phyloP scores from a whole-genome alignment of 2,113 vertebrate genomes.

The Brachypodius melanocephalos region DNA sequence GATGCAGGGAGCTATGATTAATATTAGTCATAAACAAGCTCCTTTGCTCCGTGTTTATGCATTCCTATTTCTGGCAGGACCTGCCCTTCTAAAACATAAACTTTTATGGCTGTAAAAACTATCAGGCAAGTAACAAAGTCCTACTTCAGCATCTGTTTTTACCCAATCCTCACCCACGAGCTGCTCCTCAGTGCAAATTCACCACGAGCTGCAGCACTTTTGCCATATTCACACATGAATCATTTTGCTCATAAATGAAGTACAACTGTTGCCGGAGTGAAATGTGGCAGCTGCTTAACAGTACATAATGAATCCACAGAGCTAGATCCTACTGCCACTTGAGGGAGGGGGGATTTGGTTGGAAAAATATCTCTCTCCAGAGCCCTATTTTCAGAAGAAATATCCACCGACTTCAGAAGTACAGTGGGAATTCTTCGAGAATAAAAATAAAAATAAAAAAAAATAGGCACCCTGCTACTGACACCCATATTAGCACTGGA shows the following conservation, averaged over 20 bases:
- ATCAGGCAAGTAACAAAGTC: not conserved
- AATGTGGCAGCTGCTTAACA: slow-evolving; percentile 39
- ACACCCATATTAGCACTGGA: not conserved
- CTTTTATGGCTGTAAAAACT: not conserved
- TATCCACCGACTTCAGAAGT: not conserved
- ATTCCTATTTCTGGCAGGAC: not conserved
- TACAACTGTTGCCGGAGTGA: slow-evolving; percentile 10
- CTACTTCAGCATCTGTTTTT: not conserved
- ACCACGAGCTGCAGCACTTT: not conserved
- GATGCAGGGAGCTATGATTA: not conserved
- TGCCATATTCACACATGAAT: not conserved
- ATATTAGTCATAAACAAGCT: not conserved
- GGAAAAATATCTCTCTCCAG: slow-evolving; percentile 22
- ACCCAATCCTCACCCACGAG: not conserved
- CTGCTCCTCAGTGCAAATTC: not conserved
- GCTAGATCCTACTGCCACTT: not conserved
- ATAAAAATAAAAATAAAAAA: slow-evolving; percentile 9
- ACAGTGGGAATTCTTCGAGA: not conserved
- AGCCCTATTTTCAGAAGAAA: slow-evolving; percentile 21
- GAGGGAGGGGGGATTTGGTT: not conserved
- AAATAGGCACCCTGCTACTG: not conserved
- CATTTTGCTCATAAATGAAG: slow-evolving; percentile 35
- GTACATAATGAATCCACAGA: not conserved
- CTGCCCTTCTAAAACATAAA: not conserved
- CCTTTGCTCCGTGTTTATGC: not conserved